Percentiles rank a stretch among this genome's conserved stretches.
phyloP scores from a whole-genome alignment of 2,797 vertebrate genomes.

The Poeciliopsis gracilis region DNA sequence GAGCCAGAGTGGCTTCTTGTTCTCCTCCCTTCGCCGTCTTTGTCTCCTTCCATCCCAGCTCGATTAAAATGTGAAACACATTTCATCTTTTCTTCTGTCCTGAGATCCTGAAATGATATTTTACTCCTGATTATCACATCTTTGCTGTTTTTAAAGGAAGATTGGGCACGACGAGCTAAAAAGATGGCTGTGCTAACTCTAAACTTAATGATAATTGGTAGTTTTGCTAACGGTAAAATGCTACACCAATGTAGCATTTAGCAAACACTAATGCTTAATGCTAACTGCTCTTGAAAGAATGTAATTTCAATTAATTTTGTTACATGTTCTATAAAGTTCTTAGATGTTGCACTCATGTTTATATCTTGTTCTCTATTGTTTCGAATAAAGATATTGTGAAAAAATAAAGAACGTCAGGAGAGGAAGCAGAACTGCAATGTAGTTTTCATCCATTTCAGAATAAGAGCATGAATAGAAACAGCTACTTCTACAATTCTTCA shows the following conservation, averaged over 20 bases:
- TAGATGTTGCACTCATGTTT: too few species aligned
- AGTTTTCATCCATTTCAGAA: too few species aligned
- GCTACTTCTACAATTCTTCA: too few species aligned
- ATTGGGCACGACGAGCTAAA: too few species aligned
- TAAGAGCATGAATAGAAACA: too few species aligned
- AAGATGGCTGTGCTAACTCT: background rate
- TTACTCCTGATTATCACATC: conserved; percentile 34
- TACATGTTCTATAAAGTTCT: background rate
- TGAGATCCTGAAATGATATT: conserved; percentile 59
- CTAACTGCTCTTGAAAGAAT: background rate
- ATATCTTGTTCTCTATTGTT: too few species aligned
- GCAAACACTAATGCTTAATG: too few species aligned
- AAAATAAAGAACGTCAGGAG: too few species aligned
- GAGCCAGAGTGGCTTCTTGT: conserved; percentile 57
- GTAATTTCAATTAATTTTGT: background rate
- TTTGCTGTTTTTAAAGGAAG: conserved; percentile 24
- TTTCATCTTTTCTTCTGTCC: conserved; percentile 46
- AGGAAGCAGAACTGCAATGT: too few species aligned
- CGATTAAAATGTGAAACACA: conserved; percentile 57
- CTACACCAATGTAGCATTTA: too few species aligned
- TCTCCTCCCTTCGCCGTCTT: conserved; percentile 40
- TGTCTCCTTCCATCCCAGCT: conserved; percentile 40
- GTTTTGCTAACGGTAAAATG: background rate
- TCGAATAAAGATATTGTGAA: too few species aligned
- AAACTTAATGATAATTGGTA: background rate